phyloP scores from a whole-genome alignment of 53 echinoderm and acorn worm genomes.

The Holothuria scabra region DNA sequence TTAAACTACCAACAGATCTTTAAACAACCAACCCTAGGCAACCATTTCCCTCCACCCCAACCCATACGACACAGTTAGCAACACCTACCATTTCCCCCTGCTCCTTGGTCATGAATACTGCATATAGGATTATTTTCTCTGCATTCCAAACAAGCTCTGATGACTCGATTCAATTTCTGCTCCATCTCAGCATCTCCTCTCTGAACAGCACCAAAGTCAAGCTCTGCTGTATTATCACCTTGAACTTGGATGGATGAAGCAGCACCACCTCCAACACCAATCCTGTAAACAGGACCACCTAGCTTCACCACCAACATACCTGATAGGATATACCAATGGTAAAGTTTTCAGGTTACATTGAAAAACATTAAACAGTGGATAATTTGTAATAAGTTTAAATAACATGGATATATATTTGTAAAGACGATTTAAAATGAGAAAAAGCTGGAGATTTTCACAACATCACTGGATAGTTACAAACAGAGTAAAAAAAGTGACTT shows the following conservation, averaged over 20 bases:
- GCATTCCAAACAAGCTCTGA: constrained; percentile 90
- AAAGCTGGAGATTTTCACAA: no score
- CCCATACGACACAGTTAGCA: no score
- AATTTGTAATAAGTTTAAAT: no score
- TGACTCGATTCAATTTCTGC: constrained; percentile 94
- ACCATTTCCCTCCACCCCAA: no score
- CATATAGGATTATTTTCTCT: constrained; percentile 79
- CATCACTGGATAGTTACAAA: no score
- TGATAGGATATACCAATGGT: constrained; percentile 11
- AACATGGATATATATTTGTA: no score
- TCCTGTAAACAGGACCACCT: constrained; percentile 95
- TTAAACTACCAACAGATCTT: no score
- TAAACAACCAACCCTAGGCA: no score
- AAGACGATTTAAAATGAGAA: no score
- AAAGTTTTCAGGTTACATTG: no score
- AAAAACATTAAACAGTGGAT: no score
- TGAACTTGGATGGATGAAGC: constrained; percentile 99
- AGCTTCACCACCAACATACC: constrained; percentile 96
- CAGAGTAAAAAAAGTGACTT: no score
- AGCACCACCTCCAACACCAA: constrained; percentile 96
- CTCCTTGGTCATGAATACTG: constrained; percentile 99
- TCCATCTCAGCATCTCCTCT: constrained; percentile 99
- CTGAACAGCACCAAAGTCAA: constrained; percentile 98
- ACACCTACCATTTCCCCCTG: constrained; percentile 92
- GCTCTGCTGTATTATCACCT: constrained; percentile 91